A percentile compares a stretch with the other conserved stretches of the same genome.
phyloP scores from a whole-genome alignment of 1,140 invertebrate genomes.

The Aricia agestis region DNA sequence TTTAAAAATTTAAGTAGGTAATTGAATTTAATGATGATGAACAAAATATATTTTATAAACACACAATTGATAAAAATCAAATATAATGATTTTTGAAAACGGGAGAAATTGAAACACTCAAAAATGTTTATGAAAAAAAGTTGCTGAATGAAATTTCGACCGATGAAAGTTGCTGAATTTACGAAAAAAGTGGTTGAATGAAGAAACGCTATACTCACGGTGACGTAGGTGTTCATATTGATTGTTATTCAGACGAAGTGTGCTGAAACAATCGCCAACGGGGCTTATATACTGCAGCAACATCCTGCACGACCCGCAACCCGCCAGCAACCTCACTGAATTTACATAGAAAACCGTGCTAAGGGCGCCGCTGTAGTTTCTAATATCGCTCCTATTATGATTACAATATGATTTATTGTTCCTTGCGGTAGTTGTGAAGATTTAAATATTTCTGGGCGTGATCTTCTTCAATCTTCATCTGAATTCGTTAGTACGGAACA shows the following conservation, averaged over 20 bases:
- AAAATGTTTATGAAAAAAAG: too few species aligned
- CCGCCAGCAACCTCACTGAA: background rate
- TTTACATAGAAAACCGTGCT: conserved; percentile 14
- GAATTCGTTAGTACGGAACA: background rate
- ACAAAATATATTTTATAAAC: too few species aligned
- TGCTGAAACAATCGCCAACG: conserved; percentile 22
- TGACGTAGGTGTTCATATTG: conserved; percentile 53
- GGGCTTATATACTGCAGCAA: conserved; percentile 41
- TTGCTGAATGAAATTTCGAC: background rate
- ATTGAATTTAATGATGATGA: too few species aligned
- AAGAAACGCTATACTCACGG: conserved; percentile 43
- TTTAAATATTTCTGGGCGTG: background rate
- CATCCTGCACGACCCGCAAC: conserved; percentile 29
- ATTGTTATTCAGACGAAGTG: conserved; percentile 55
- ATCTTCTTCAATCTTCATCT: background rate
- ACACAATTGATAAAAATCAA: too few species aligned
- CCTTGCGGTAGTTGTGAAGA: background rate
- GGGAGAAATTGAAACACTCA: too few species aligned
- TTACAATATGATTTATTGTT: background rate
- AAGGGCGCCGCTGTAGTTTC: background rate
- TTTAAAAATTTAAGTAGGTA: too few species aligned
- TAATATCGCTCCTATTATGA: background rate
- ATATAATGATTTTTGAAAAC: too few species aligned
- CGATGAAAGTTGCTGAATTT: conserved; percentile 4
- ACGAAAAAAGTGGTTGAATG: background rate